These are phyloP conservation scores for Hypanus sabinus DNA, from an alignment of 2,113 vertebrate species.

Conservation along the genomic window DNA sequence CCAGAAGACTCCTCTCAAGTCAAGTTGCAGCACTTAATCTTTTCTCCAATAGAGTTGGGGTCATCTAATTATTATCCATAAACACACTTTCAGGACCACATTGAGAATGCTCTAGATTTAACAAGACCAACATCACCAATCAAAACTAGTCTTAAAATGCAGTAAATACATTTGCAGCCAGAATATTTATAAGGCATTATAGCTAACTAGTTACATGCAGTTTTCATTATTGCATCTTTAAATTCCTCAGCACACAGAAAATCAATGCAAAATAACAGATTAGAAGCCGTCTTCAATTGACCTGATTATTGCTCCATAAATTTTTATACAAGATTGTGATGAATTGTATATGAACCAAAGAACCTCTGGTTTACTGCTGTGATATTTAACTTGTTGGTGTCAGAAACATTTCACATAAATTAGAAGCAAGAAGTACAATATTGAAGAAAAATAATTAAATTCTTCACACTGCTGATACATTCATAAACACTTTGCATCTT, in stretches of 20 bases:
- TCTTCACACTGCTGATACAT: not conserved
- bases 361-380: not conserved
- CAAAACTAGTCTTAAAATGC: not conserved
- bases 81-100: not conserved
- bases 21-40: not conserved
- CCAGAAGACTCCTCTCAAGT: not conserved
- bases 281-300: not conserved
- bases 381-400: not conserved
- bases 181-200: not conserved
- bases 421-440: not conserved
- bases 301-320: not conserved
- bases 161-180: not conserved
- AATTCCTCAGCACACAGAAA: not conserved
- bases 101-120: not conserved
- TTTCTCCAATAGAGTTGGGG: not conserved
- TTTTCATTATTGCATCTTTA: not conserved
- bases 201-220: not conserved
- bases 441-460: not conserved
- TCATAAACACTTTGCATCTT: not conserved
- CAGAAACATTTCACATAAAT: not conserved
- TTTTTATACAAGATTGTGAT: not conserved
- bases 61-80: not conserved
- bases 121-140: not conserved
- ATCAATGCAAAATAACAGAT: not conserved
- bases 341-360: not conserved